Conservation (phyloP, 2,888 invertebrate genomes). For the Epinotia ramella region DNA sequence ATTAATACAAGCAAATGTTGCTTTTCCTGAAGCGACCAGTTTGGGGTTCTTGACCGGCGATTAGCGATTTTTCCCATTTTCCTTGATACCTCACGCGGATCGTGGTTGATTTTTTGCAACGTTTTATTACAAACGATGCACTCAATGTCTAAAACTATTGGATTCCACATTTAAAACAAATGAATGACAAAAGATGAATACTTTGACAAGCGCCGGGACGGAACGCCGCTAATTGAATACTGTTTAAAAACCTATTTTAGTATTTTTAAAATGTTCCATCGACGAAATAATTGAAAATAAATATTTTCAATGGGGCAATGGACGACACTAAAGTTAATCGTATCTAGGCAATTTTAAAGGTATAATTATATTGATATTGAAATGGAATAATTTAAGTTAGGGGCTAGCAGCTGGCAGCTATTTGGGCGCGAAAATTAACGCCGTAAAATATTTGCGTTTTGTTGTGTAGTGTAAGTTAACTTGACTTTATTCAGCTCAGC, state of each 20-base stretch:
- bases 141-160: constrained; percentile 81
- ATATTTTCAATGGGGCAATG: constrained; percentile 54
- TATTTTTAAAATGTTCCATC: constrained; percentile 51
- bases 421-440: constrained; percentile 20
- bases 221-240: constrained; percentile 53
- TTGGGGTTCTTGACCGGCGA: constrained; percentile 75
- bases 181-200: constrained; percentile 58
- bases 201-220: constrained; percentile 65
- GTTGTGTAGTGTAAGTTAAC: background rate
- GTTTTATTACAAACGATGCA: constrained; percentile 83
- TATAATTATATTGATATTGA: background rate
- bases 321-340: constrained; percentile 9
- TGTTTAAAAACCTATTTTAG: constrained; percentile 59
- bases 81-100: constrained; percentile 59
- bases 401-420: constrained; percentile 18
- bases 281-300: constrained; percentile 52
- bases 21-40: constrained; percentile 80
- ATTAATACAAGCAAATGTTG: constrained; percentile 79
- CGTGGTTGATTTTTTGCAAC: constrained; percentile 79
- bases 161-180: constrained; percentile 82
- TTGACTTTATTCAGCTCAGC: background rate
- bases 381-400: background rate
- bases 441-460: background rate
- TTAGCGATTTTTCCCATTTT: constrained; percentile 75
- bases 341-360: background rate